These are phyloP conservation scores for Procambarus clarkii DNA, from an alignment of 1,140 invertebrate species.

Conservation along the genomic window DNA sequence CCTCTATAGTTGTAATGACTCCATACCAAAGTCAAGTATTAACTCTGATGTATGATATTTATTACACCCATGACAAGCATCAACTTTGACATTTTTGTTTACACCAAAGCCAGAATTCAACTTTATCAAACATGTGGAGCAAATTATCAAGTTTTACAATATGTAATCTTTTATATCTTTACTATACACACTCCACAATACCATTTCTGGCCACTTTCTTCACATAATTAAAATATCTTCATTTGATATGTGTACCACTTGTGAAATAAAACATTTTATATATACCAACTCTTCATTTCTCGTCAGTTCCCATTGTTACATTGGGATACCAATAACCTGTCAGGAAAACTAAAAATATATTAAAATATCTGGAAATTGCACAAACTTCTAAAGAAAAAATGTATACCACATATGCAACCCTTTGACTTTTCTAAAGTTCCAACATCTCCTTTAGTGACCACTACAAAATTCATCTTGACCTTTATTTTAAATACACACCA, in stretches of 20 bases:
- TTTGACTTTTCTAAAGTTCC: background rate
- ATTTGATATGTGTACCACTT: background rate
- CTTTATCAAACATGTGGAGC: background rate
- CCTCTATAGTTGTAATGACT: background rate
- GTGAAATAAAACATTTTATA: background rate
- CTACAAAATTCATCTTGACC: constrained; percentile 30
- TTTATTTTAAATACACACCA: constrained; percentile 28
- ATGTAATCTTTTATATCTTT: background rate
- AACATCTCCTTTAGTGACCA: constrained; percentile 7
- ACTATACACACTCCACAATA: background rate
- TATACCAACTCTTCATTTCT: constrained; percentile 59
- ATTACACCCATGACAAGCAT: background rate
- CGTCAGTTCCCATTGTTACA: constrained; percentile 58
- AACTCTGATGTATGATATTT: background rate
- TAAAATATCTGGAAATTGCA: constrained; percentile 47
- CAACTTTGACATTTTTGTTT: background rate
- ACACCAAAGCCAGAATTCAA: background rate
- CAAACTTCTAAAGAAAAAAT: background rate
- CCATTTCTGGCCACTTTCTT: constrained; percentile 1
- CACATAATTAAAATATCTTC: constrained; percentile 21
- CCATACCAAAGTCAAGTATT: background rate
- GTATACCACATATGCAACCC: constrained; percentile 8
- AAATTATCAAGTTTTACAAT: background rate
- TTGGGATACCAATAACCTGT: constrained; percentile 64
- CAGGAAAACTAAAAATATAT: constrained; percentile 67